Conservation (phyloP, 2,888 invertebrate species). For the Coelinius sp. region DNA sequence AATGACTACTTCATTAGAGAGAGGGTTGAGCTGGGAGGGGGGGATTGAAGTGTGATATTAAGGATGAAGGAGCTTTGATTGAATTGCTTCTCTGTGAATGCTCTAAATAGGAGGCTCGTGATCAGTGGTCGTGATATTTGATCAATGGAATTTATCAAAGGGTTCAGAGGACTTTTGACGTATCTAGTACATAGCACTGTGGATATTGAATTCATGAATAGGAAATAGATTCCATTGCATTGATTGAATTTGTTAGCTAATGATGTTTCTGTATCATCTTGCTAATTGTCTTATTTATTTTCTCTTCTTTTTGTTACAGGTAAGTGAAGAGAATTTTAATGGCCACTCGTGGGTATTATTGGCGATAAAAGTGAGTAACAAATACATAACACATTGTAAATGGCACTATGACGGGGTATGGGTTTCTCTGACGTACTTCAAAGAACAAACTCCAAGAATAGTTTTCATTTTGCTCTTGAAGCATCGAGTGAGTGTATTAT, state of each 20-base stretch:
- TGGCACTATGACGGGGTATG: neutral
- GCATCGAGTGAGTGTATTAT: neutral
- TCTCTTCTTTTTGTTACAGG: slow-evolving; percentile 1
- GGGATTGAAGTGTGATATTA: neutral
- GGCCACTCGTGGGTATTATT: neutral
- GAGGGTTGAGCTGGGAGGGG: neutral
- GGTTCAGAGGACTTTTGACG: neutral
- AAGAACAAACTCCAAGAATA: neutral
- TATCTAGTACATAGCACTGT: neutral
- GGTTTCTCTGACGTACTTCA: neutral
- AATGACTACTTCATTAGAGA: neutral
- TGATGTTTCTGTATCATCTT: neutral
- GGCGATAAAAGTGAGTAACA: neutral
- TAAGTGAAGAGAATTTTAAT: slow-evolving; percentile 7
- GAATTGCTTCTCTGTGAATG: neutral
- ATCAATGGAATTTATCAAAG: neutral
- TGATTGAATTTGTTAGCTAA: neutral
- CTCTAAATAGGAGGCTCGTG: neutral
- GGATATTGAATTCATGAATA: neutral
- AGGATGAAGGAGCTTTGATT: neutral
- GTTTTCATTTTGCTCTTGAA: neutral
- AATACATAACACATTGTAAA: neutral
- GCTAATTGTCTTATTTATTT: neutral
- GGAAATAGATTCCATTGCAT: neutral
- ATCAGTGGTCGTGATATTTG: neutral